Evolutionary conservation across 2,797 vertebrate species (phyloP).

Genomic region (Otus scops): DNA sequence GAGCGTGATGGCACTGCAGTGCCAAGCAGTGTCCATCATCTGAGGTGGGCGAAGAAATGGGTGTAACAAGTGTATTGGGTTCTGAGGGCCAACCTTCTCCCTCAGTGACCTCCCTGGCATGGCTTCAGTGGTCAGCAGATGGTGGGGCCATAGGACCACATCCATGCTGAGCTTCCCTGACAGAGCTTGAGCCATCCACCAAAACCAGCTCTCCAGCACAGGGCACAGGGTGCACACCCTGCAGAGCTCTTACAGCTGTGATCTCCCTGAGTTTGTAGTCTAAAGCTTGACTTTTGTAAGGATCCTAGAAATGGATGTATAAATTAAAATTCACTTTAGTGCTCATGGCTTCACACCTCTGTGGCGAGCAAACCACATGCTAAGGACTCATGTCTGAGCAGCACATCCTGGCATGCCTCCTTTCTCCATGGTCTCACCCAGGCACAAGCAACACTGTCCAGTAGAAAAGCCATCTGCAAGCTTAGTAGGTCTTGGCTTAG

Average conservation of each 20-base stretch:
- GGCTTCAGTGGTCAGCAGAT: not conserved
- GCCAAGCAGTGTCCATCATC: rapidly evolving
- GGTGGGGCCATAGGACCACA: not conserved
- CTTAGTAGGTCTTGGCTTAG: not conserved
- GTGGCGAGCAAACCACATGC: not conserved
- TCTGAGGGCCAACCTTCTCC: not conserved
- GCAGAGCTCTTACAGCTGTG: rapidly evolving
- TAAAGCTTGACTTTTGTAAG: not conserved
- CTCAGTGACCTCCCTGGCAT: not conserved
- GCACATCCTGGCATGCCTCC: not conserved
- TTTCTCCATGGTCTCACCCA: not conserved
- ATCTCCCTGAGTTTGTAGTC: not conserved
- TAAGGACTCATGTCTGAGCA: not conserved
- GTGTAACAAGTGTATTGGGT: not conserved
- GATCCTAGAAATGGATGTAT: not conserved
- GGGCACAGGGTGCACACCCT: not conserved
- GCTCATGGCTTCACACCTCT: not conserved
- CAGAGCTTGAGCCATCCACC: not conserved
- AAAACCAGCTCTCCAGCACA: not conserved
- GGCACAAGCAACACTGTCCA: not conserved
- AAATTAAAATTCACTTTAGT: not conserved
- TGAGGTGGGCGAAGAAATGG: not conserved
- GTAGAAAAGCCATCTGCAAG: not conserved
- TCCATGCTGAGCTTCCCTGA: not conserved
- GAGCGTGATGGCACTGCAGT: rapidly evolving